Percentiles rank a stretch among this genome's conserved stretches.
Conservation (phyloP, 1,140 invertebrate species). For the Ips typographus region DNA sequence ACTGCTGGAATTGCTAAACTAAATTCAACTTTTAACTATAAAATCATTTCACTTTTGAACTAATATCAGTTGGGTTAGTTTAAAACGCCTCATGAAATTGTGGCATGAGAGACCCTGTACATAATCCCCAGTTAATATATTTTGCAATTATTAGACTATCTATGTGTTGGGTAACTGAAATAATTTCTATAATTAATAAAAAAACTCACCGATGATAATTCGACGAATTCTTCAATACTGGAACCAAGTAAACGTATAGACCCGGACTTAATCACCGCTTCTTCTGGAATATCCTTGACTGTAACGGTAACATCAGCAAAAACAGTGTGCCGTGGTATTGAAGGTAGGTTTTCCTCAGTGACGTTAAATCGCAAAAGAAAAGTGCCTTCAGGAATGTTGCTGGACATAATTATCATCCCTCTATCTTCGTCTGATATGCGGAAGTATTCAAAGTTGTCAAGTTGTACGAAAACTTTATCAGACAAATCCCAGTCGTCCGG, state of each 20-base stretch:
- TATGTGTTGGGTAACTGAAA: no score
- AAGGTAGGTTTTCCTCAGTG: slow-evolving; percentile 60
- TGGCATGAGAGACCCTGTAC: no score
- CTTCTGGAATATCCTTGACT: slow-evolving; percentile 82
- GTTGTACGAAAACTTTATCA: slow-evolving; percentile 82
- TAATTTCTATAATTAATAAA: no score
- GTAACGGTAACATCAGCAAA: slow-evolving; percentile 79
- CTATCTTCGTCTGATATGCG: slow-evolving; percentile 63
- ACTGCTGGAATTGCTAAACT: no score
- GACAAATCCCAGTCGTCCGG: slow-evolving; percentile 91
- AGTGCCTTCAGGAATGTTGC: slow-evolving; percentile 66
- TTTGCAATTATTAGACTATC: no score
- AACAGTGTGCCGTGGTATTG: slow-evolving; percentile 63
- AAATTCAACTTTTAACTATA: no score
- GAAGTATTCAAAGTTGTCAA: slow-evolving; percentile 60
- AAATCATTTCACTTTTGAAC: no score
- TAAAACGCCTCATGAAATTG: no score
- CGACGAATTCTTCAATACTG: slow-evolving; percentile 82
- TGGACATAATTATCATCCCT: slow-evolving; percentile 83
- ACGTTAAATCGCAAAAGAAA: slow-evolving; percentile 73
- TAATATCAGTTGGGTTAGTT: no score
- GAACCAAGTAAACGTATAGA: slow-evolving; percentile 82
- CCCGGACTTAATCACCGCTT: slow-evolving; percentile 86
- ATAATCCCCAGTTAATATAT: no score
- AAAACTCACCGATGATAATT: slow-evolving; percentile 16